These are phyloP conservation scores for Dasysyrphus albostriatus DNA, from an alignment of 2,888 invertebrate species.

Conservation along the genomic window DNA sequence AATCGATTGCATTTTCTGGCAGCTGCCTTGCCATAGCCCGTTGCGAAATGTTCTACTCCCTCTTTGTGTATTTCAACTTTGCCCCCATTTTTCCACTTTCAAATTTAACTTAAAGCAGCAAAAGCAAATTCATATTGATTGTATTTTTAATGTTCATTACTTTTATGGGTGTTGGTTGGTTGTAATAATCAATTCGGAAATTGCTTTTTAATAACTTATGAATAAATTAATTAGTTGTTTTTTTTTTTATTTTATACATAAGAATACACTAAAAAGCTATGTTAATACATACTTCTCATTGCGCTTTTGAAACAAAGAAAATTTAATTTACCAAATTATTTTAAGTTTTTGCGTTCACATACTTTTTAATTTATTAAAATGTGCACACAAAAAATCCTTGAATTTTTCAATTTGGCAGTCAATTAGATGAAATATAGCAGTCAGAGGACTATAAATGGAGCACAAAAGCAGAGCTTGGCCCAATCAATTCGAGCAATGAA, in stretches of 20 bases:
- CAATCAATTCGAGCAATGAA: slow-evolving; percentile 10
- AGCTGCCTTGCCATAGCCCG: slow-evolving; percentile 23
- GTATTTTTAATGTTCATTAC: slow-evolving; percentile 18
- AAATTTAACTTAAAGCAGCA: slow-evolving; percentile 15
- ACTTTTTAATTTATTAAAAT: too few relatives aligned
- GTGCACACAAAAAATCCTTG: slow-evolving; percentile 9
- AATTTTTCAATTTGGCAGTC: slow-evolving; percentile 16
- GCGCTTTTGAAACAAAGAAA: slow-evolving; percentile 4
- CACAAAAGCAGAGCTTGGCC: slow-evolving; percentile 13
- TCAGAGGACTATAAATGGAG: slow-evolving; percentile 8
- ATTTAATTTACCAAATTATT: slow-evolving; percentile 20
- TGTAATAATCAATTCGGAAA: slow-evolving; percentile 31
- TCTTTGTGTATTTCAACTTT: slow-evolving; percentile 21
- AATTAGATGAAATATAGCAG: slow-evolving; percentile 13
- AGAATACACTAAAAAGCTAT: neutral
- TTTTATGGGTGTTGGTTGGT: slow-evolving; percentile 2
- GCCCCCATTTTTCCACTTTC: slow-evolving; percentile 17
- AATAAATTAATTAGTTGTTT: slow-evolving; percentile 20
- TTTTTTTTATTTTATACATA: neutral
- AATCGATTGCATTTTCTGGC: slow-evolving; percentile 61
- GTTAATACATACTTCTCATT: neutral
- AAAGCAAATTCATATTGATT: slow-evolving; percentile 17
- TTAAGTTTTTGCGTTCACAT: too few relatives aligned
- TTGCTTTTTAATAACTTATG: slow-evolving; percentile 27
- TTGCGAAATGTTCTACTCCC: slow-evolving; percentile 21